These are phyloP conservation scores for Cylloceria caligata DNA, from an alignment of 2,888 invertebrate genomes.

Conservation along the genomic window DNA sequence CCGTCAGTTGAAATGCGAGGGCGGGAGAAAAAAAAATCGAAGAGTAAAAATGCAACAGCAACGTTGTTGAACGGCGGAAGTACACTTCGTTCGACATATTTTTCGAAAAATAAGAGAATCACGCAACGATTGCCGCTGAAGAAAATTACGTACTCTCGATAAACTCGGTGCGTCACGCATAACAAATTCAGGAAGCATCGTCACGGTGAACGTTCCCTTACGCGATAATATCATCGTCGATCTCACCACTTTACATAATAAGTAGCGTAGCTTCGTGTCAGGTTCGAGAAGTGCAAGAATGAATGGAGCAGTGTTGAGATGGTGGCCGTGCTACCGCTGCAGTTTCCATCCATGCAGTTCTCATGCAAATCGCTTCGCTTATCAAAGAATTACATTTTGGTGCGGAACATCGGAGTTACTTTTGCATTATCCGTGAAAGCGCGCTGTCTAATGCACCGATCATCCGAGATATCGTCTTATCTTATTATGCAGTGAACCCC, in stretches of 20 bases:
- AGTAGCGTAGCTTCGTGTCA: slow-evolving; percentile 71
- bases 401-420: slow-evolving; percentile 30
- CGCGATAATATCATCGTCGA: slow-evolving; percentile 76
- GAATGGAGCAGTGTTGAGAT: slow-evolving; percentile 6
- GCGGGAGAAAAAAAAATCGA: slow-evolving; percentile 1
- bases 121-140: slow-evolving; percentile 40
- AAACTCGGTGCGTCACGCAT: slow-evolving; percentile 62
- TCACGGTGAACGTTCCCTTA: slow-evolving; percentile 75
- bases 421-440: slow-evolving; percentile 52
- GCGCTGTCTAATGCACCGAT: slow-evolving; percentile 8
- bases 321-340: not conserved
- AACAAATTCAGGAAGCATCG: slow-evolving; percentile 75
- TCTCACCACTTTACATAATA: slow-evolving; percentile 80
- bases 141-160: slow-evolving; percentile 61
- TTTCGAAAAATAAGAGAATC: slow-evolving; percentile 31
- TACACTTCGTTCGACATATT: not conserved
- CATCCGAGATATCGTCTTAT: slow-evolving; percentile 8
- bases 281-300: slow-evolving; percentile 44
- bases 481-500: slow-evolving; percentile 13
- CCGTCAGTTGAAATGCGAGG: slow-evolving; percentile 13
- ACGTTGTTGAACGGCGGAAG: not conserved
- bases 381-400: slow-evolving; percentile 45
- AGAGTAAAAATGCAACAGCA: not conserved
- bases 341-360: slow-evolving; percentile 37
- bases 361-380: slow-evolving; percentile 47